Conservation (phyloP, 2,113 vertebrate species). For the Pampusana beccarii region DNA sequence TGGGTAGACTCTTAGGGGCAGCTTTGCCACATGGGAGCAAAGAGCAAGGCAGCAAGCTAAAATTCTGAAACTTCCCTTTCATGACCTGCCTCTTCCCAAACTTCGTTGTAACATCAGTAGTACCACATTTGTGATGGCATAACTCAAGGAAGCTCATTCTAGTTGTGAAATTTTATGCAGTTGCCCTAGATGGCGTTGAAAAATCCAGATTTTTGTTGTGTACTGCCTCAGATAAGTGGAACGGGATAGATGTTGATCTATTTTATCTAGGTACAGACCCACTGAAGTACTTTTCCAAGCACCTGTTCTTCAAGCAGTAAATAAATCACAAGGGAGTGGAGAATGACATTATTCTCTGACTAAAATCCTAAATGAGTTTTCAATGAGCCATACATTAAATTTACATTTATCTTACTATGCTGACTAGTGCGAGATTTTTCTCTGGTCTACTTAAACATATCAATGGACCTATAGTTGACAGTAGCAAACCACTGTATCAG, state of each 20-base stretch:
- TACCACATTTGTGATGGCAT: not conserved
- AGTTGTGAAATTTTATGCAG: not conserved
- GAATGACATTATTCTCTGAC: not conserved
- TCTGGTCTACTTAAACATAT: not conserved
- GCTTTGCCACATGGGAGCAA: not conserved
- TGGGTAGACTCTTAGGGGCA: not conserved
- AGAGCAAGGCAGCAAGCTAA: not conserved
- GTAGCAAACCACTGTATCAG: conserved; percentile 32
- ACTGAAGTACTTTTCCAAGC: not conserved
- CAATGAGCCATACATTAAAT: not conserved
- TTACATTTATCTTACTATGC: not conserved
- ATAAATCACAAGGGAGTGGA: not conserved
- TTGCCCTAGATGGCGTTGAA: not conserved
- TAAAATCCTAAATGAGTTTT: conserved; percentile 2
- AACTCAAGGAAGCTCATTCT: not conserved
- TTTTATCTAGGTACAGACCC: not conserved
- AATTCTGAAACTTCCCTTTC: not conserved
- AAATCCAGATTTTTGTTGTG: not conserved
- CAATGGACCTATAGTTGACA: not conserved
- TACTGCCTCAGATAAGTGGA: not conserved
- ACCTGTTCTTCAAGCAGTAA: not conserved
- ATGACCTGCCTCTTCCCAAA: not conserved
- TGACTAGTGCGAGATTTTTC: not conserved
- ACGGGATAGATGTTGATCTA: not conserved
- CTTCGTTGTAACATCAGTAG: not conserved